Base-by-base conservation (phyloP, 2,888 invertebrate genomes). In the Cerastis leucographa region DNA sequence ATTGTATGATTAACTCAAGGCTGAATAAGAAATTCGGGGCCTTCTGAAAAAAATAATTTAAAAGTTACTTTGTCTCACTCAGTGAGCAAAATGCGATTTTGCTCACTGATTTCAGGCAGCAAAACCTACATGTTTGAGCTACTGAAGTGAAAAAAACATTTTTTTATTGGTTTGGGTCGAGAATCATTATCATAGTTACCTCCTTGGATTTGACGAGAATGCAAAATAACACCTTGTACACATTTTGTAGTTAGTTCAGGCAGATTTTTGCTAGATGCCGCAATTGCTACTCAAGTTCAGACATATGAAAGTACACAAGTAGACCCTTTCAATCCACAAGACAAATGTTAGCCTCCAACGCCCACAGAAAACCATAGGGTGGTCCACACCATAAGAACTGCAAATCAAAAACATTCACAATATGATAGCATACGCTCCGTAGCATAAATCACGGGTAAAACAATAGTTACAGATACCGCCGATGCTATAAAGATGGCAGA, bases 361-460 rank as follows among this genome's bases (percentile, higher is more conserved):
- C 84, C 74, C 62, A 84, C 81, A 71, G 54, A 64, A 74, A 72
- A 64, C 62, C 74, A 71, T 61, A 75, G 84, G 83, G 83, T 84
- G 84, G 83, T 84, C 83, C 56, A 64, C n/a, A 71, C 65, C 56
- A 74, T 65, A 74, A 74, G 42, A 42, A 81, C 79, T 87, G 86
- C 87, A 85, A 87, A 87, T 87, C 86, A 84, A 77, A 83, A 81
- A 81, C 81, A 78, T 85, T 71, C 87, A 85, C 76, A 78, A 78
- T 83, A 85, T 80, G 80, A 85, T 80, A 83, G 74, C 69, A 71
- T 84, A 77, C 67, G 66, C 72, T 72, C 72, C 49, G 40, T 61
- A 71, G 81, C 83, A 86, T 89, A 88, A 89, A 87, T 89, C 89
- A 85, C 69, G 25, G 49, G 29, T 78, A 81, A 85, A 89, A 88